Percentiles rank a stretch among this genome's conserved stretches.
These are phyloP conservation scores for Nycticryphes semicollaris DNA, from an alignment of 2,113 vertebrate species.

Conservation along the genomic window DNA sequence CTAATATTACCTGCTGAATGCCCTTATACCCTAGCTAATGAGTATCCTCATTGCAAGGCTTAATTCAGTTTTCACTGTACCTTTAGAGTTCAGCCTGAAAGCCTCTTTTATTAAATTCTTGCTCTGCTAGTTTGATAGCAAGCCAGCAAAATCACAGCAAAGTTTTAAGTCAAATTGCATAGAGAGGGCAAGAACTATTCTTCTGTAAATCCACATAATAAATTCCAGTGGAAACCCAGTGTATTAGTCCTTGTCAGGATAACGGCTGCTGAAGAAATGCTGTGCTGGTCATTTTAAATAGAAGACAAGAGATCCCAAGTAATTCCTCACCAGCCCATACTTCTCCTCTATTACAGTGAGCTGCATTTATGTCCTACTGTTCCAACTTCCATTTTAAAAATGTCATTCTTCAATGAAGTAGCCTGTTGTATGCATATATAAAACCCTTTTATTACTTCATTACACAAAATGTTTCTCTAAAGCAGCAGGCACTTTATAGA, in stretches of 20 bases:
- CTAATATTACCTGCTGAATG: background rate
- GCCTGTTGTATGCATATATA: background rate
- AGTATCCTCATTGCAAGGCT: background rate
- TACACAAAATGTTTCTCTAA: background rate
- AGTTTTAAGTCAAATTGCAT: background rate
- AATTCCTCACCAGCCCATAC: background rate
- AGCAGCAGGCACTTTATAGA: background rate
- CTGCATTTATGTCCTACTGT: background rate
- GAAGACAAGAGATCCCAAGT: background rate
- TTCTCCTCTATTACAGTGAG: background rate
- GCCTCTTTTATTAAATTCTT: slow-evolving; percentile 9
- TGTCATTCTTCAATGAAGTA: background rate
- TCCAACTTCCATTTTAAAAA: background rate
- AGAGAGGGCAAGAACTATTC: background rate
- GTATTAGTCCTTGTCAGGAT: background rate
- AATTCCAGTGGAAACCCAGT: background rate
- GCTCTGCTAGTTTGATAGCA: background rate
- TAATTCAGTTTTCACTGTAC: slow-evolving; percentile 28
- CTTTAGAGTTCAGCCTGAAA: slow-evolving; percentile 11
- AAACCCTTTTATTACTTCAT: background rate
- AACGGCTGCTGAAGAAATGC: background rate
- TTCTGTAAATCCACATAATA: slow-evolving; percentile 28
- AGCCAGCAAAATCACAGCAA: background rate
- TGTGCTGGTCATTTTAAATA: background rate
- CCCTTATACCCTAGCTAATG: background rate